These are phyloP conservation scores for Oscarella lobularis DNA, from an alignment of 37 sponge, comb jelly and placozoan genomes.

Conservation along the genomic window DNA sequence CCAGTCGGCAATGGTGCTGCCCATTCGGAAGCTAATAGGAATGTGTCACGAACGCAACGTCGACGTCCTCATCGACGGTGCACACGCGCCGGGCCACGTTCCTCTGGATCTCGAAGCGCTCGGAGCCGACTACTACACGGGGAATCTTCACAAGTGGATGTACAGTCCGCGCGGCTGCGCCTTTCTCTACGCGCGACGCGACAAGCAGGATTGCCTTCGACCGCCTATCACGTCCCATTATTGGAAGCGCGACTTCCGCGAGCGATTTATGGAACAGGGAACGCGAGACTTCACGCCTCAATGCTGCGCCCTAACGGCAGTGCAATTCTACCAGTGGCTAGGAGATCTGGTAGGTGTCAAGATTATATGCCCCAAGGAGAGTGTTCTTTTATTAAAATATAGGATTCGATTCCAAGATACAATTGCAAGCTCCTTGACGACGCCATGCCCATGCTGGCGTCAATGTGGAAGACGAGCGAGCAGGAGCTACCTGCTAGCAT, in stretches of 20 bases:
- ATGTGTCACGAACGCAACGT: slow-evolving; percentile 40
- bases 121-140: slow-evolving; percentile 34
- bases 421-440: slow-evolving; percentile 7
- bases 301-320: slow-evolving; percentile 9
- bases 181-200: slow-evolving; percentile 19
- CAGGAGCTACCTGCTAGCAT: slow-evolving; percentile 23
- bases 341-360: slow-evolving; percentile 42
- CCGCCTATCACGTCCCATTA: slow-evolving; percentile 25
- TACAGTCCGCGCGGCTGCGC: slow-evolving; percentile 41
- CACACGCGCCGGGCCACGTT: slow-evolving; percentile 70
- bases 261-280: slow-evolving; percentile 13
- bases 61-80: slow-evolving; percentile 77
- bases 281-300: slow-evolving; percentile 32
- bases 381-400: too few species aligned
- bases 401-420: slow-evolving; percentile 24
- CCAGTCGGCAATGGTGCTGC: slow-evolving; percentile 30
- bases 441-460: slow-evolving; percentile 26
- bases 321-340: slow-evolving; percentile 20
- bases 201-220: slow-evolving; percentile 4
- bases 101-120: slow-evolving; percentile 44
- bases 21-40: slow-evolving; percentile 30
- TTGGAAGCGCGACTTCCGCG: slow-evolving; percentile 12
- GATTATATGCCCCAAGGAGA: too few species aligned
- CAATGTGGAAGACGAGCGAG: neutral
- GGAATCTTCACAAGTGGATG: slow-evolving; percentile 59